Base-by-base conservation (phyloP, 2,113 vertebrate species). In the Triplophysa rosa region DNA sequence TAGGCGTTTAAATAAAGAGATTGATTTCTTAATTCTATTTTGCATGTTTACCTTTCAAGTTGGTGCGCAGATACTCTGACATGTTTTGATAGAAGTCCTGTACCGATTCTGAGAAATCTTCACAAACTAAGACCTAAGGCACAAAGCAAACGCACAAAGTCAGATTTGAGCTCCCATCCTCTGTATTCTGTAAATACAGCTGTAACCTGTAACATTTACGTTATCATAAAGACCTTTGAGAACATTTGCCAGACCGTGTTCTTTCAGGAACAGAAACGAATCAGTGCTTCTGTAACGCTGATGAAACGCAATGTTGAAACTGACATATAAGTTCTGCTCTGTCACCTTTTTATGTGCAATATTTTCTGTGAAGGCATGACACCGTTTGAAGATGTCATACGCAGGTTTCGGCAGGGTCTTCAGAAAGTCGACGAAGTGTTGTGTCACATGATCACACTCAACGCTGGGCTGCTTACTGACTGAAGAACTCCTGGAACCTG, bases 11-110 rank as follows among this genome's bases (percentile, higher is more conserved):
- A 47, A 14, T 49, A 49, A 49, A 49, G 33, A 45, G 8, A 45
- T 17, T n/a, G 19, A 58, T 16, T n/a, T 16, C 5, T n/a, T n/a
- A 12, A 29, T 1, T 63, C 11, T 23, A 26, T 4, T 4, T 23
- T 26, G 33, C 29, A 23, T 42, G 19, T 45, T 17, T 92, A 96
- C 97, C 95, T 97, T 96, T 98, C 79, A 94, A 96, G 67, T 96
- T 94, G 1, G 90, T 91, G 83, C 96, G 95, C 79, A 98, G 89
- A 19, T 92, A 95, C 3, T 99, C 97, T 0, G 96, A 95, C 49
- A 97, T 89, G n/a, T 84, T 97, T 70, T 99, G 98, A 87, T 99
- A 99, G 86, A 99, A 98, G 76, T 99, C 96, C 88, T 99, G 97
- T 59, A 97, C 94, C 68, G 91, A 95, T 4, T 99, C 98, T 0